Percentiles rank a stretch among this genome's conserved stretches.
These are phyloP conservation scores for Heterochromis multidens DNA, from an alignment of 2,113 vertebrate genomes.

Conservation along the genomic window DNA sequence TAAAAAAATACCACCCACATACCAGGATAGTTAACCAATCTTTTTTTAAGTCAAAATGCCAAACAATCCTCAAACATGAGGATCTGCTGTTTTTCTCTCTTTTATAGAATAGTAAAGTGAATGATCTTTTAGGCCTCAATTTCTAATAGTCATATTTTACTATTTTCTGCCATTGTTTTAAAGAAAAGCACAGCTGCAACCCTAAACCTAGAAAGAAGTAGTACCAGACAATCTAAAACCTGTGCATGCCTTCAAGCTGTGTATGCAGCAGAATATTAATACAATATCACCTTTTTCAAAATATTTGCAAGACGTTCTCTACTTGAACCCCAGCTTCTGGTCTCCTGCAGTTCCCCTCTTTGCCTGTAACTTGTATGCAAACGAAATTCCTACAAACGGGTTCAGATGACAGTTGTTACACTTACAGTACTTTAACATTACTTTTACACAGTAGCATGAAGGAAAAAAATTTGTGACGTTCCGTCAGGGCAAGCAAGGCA, in stretches of 20 bases:
- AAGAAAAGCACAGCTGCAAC: not conserved
- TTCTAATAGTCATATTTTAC: not conserved
- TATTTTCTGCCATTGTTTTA: not conserved
- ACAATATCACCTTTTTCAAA: constrained; percentile 53
- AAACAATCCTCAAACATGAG: not conserved
- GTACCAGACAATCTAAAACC: not conserved
- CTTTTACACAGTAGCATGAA: not conserved
- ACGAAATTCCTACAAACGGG: constrained; percentile 46
- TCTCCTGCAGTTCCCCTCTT: not conserved
- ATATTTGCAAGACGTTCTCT: not conserved
- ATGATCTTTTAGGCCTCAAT: not conserved
- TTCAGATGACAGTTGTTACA: not conserved
- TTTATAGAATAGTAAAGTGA: not conserved
- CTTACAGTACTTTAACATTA: not conserved
- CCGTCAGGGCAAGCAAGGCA: not conserved
- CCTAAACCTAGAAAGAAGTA: not conserved
- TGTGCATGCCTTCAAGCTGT: too few relatives aligned
- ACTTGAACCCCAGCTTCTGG: not conserved
- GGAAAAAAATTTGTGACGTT: not conserved
- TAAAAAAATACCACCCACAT: too few relatives aligned
- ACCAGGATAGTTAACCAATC: too few relatives aligned
- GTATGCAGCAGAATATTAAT: not conserved
- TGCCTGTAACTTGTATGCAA: constrained; percentile 7
- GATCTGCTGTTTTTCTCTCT: not conserved
- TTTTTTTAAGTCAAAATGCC: not conserved